These are phyloP conservation scores for Ptyas mucosa DNA, from an alignment of 2,113 vertebrate species.

Conservation along the genomic window DNA sequence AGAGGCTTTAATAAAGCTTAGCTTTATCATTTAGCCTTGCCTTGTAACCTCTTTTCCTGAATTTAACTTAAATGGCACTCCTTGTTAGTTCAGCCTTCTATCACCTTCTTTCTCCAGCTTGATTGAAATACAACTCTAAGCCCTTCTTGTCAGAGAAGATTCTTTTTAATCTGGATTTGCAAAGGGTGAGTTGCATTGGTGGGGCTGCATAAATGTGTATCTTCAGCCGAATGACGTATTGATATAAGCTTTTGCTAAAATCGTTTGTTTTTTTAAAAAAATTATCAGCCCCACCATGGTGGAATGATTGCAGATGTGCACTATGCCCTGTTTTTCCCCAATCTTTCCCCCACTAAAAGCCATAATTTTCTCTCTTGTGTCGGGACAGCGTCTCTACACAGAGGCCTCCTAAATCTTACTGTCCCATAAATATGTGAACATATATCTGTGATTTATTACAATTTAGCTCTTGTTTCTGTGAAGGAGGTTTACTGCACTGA, in stretches of 20 bases:
- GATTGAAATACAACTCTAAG: neutral
- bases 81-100: neutral
- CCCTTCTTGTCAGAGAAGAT: neutral
- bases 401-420: slow-evolving; percentile 68
- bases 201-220: neutral
- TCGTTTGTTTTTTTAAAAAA: slow-evolving; percentile 63
- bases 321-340: slow-evolving; percentile 50
- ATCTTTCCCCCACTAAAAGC: slow-evolving; percentile 41
- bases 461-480: slow-evolving; percentile 72
- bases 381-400: slow-evolving; percentile 58
- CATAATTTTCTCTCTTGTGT: slow-evolving; percentile 61
- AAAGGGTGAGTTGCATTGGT: neutral
- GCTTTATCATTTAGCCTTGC: neutral
- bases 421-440: slow-evolving; percentile 70
- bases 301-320: slow-evolving; percentile 44
- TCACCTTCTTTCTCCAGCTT: neutral
- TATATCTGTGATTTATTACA: slow-evolving; percentile 75
- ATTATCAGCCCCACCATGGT: slow-evolving; percentile 54
- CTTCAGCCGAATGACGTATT: slow-evolving; percentile 43
- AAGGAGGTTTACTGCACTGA: slow-evolving; percentile 70
- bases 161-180: neutral
- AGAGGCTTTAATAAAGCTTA: neutral
- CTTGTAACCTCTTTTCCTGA: neutral
- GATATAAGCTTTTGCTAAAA: slow-evolving; percentile 38
- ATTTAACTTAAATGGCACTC: neutral